Percentiles rank a stretch among this genome's conserved stretches.
These are phyloP conservation scores for Pantelozetes paolii DNA, from an alignment of 2,888 invertebrate genomes.

Conservation along the genomic window DNA sequence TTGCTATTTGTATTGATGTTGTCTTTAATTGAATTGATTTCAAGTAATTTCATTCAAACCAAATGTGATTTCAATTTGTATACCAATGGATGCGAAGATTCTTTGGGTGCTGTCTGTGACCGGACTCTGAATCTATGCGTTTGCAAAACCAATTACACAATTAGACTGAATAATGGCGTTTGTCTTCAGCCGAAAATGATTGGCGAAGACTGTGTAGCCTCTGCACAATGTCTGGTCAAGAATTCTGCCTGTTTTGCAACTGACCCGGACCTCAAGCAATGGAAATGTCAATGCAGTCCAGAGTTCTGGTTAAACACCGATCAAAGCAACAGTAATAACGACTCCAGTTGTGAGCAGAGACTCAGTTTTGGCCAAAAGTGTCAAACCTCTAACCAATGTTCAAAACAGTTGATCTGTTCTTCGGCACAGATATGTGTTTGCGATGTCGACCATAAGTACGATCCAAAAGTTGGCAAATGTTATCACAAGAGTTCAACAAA, in stretches of 20 bases:
- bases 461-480: not conserved
- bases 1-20: not conserved
- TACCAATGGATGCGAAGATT: not conserved
- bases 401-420: not conserved
- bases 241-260: not conserved
- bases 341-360: not conserved
- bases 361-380: not conserved
- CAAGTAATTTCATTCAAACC: not conserved
- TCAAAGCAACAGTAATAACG: not conserved
- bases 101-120: not conserved
- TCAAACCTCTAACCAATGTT: not conserved
- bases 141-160: not conserved
- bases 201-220: not conserved
- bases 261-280: not conserved
- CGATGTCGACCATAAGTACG: not conserved
- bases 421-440: not conserved
- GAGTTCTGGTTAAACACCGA: not conserved
- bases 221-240: not conserved
- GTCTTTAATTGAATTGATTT: not conserved
- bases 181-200: constrained; percentile 3
- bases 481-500: not conserved
- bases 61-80: not conserved
- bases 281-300: constrained; percentile 8
- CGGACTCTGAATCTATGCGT: not conserved
- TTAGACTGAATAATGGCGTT: not conserved